phyloP scores from a whole-genome alignment of 2,888 invertebrate species.

The Holacanthella duospinosa region DNA sequence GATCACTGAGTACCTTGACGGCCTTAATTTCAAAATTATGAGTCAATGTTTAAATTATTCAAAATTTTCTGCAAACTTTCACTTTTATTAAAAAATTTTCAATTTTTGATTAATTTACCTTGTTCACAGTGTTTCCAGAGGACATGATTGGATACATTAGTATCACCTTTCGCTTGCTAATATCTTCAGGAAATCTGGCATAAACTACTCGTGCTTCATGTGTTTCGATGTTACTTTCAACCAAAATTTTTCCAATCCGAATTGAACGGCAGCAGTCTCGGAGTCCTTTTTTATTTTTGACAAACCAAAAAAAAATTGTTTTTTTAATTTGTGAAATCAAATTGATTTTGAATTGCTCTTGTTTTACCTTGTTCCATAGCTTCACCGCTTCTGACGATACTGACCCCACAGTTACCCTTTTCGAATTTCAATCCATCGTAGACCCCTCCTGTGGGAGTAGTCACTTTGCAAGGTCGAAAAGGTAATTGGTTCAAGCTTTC shows the following conservation, averaged over 20 bases:
- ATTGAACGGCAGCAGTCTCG: slow-evolving; percentile 97
- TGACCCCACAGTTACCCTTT: slow-evolving; percentile 96
- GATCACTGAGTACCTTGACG: slow-evolving; percentile 84
- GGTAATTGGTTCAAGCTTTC: slow-evolving; percentile 95
- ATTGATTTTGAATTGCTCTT: not conserved
- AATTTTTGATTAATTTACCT: not conserved
- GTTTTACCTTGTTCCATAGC: slow-evolving; percentile 76
- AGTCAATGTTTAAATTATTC: not conserved
- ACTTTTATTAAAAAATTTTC: not conserved
- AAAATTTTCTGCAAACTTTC: not conserved
- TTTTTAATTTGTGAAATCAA: not conserved
- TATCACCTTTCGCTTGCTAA: slow-evolving; percentile 72
- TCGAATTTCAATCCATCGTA: slow-evolving; percentile 91
- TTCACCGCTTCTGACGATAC: slow-evolving; percentile 73
- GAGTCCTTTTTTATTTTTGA: slow-evolving; percentile 61
- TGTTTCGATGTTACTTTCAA: slow-evolving; percentile 91
- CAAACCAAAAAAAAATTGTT: too few relatives aligned
- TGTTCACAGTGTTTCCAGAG: slow-evolving; percentile 78
- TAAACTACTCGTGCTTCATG: slow-evolving; percentile 95
- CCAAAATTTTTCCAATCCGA: slow-evolving; percentile 93
- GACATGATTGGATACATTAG: slow-evolving; percentile 99
- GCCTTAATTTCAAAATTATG: slow-evolving; percentile 54
- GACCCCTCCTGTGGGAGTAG: slow-evolving; percentile 81
- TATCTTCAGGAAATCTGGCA: slow-evolving; percentile 93
- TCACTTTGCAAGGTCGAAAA: slow-evolving; percentile 77